Base-by-base conservation (phyloP, 2,797 vertebrate genomes). In the Alcedo atthis region DNA sequence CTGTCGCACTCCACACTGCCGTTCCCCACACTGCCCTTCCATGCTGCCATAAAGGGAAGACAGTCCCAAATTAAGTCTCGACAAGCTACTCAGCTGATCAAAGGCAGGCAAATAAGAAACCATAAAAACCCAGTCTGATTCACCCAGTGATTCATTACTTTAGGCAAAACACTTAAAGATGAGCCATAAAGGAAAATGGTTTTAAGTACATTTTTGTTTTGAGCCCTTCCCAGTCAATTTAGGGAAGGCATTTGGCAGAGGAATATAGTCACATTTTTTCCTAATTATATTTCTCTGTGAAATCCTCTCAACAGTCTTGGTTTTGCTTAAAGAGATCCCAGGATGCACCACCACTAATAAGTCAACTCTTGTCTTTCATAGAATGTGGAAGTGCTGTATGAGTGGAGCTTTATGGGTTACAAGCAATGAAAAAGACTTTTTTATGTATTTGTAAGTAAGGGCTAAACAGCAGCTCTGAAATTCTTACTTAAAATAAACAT, bases 101-200 rank as follows among this genome's bases (percentile, higher is more conserved):
- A 93, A 95, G 91, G 61, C 71, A 89, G 70, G 69, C 90, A 95
- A 92, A 95, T 79, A 88, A 94, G 81, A 85, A 93, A 94, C 59
- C 55, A 87, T 88, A 87, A 95, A 92, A 93, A 63, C 85, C 82
- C 81, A 66, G 78, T 14, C 93, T 94, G 93, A 94, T 85, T 84
- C 91, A 94, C 69, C 49, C 79, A 80, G 63, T 93, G 84, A 95
- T 94, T 94, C 93, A 93, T 94, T 89, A 92, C 80, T 93, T 93
- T 67, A 92, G 81, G 92, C 85, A 94, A 96, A 93, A 94, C 69
- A 91, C 85, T 92, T 95, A 95, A 93, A 90, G 86, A 95, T 92
- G 92, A 95, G 82, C 73, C 81, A 95, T 92, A 89, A 93, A 93
- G 78, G 69, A 91, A 96, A 92, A 96, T 75, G 63, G 71, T 24